Percentiles rank a stretch among this genome's conserved stretches.
Evolutionary conservation across 2,888 invertebrate species (phyloP).

Genomic region (Gari tellinella): DNA sequence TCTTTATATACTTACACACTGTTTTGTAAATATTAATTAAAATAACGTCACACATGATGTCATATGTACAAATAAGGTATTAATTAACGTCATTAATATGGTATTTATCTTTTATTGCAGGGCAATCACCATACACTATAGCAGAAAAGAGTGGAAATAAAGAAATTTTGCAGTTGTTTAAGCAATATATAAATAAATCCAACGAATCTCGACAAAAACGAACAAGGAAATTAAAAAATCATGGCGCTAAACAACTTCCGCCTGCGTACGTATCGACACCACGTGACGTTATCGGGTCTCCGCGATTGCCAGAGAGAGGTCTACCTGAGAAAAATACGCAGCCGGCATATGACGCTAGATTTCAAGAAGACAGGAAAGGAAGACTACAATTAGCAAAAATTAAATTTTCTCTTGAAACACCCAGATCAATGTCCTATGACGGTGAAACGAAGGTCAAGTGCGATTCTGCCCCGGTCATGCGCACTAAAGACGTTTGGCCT

Average conservation of each 20-base stretch:
- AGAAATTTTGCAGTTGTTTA: slow-evolving; percentile 48
- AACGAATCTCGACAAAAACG: slow-evolving; percentile 33
- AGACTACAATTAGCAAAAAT: not conserved
- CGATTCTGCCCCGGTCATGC: slow-evolving; percentile 34
- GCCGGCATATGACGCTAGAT: too few species aligned
- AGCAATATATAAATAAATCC: slow-evolving; percentile 34
- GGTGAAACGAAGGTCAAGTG: slow-evolving; percentile 19
- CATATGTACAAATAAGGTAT: too few species aligned
- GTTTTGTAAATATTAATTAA: too few species aligned
- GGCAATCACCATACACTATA: slow-evolving; percentile 61
- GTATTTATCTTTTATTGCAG: slow-evolving; percentile 44
- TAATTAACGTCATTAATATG: too few species aligned
- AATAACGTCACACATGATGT: too few species aligned
- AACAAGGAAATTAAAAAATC: slow-evolving; percentile 46
- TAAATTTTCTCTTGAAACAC: not conserved
- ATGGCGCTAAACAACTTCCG: slow-evolving; percentile 28
- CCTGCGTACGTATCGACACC: not conserved
- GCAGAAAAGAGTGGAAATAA: slow-evolving; percentile 54
- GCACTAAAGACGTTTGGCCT: slow-evolving; percentile 20
- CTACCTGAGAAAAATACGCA: too few species aligned
- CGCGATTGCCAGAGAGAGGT: too few species aligned
- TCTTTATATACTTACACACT: too few species aligned
- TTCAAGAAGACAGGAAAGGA: not conserved
- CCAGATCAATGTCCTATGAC: not conserved
- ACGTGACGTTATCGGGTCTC: not conserved